A percentile compares a stretch with the other conserved stretches of the same genome.
phyloP scores from a whole-genome alignment of 2,888 invertebrate genomes.

The Hypsopygia costalis region DNA sequence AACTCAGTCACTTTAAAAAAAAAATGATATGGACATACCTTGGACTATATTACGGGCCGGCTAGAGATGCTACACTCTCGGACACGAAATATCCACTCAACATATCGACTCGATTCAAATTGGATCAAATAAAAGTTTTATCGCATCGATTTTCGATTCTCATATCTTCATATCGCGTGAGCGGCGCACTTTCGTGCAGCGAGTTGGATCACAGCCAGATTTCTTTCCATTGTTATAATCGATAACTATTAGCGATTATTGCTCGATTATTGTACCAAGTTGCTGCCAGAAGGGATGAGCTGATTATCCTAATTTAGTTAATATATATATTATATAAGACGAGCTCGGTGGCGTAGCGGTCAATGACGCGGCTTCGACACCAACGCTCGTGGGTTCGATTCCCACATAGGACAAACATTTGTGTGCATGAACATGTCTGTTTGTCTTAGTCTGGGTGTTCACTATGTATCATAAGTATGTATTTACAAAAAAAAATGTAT shows the following conservation, averaged over 20 bases:
- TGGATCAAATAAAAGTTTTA: slow-evolving; percentile 66
- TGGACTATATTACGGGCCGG: not conserved
- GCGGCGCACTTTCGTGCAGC: slow-evolving; percentile 36
- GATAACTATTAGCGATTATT: slow-evolving; percentile 22
- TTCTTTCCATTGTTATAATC: slow-evolving; percentile 49
- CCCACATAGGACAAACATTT: too few species aligned
- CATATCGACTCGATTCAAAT: slow-evolving; percentile 51
- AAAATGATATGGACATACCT: too few species aligned
- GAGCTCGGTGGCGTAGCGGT: too few species aligned
- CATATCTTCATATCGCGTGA: slow-evolving; percentile 32
- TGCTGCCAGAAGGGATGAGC: slow-evolving; percentile 4
- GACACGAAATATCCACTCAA: slow-evolving; percentile 18
- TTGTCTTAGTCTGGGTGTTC: too few species aligned
- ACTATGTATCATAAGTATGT: too few species aligned
- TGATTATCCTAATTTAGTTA: slow-evolving; percentile 3
- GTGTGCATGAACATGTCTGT: too few species aligned
- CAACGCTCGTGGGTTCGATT: too few species aligned
- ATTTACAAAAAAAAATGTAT: too few species aligned
- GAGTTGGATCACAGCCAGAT: slow-evolving; percentile 46
- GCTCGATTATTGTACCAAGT: slow-evolving; percentile 39
- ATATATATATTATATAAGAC: too few species aligned
- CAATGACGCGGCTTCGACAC: too few species aligned
- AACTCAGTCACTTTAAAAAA: too few species aligned
- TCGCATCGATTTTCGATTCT: slow-evolving; percentile 55
- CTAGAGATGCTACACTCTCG: slow-evolving; percentile 9